Evolutionary conservation across 1,140 invertebrate genomes (phyloP).

Genomic region (Ceratina calcarata): DNA sequence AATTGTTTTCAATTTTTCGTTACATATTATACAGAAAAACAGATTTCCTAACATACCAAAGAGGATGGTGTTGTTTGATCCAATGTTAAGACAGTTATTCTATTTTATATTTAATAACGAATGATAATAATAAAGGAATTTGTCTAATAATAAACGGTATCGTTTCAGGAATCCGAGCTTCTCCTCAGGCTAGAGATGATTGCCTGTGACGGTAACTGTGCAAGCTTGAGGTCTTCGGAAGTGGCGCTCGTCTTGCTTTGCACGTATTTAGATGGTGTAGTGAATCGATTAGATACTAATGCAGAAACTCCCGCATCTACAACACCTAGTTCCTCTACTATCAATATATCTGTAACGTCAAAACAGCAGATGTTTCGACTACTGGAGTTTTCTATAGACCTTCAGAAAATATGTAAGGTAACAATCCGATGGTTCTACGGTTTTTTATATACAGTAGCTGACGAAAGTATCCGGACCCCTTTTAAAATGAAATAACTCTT

Average conservation of each 20-base stretch:
- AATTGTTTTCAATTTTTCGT: too few relatives aligned
- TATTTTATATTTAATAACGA: too few relatives aligned
- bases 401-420: conserved; percentile 84
- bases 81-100: too few relatives aligned
- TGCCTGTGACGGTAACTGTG: conserved; percentile 85
- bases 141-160: neutral
- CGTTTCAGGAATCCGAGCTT: conserved; percentile 81
- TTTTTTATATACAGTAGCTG: neutral
- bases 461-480: too few relatives aligned
- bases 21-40: too few relatives aligned
- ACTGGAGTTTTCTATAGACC: conserved; percentile 82
- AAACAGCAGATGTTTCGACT: conserved; percentile 78
- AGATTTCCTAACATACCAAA: too few relatives aligned
- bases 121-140: neutral
- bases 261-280: conserved; percentile 82
- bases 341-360: conserved; percentile 53
- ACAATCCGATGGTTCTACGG: conserved; percentile 19
- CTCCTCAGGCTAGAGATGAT: conserved; percentile 86
- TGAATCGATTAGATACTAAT: conserved; percentile 69
- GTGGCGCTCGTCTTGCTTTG: conserved; percentile 87
- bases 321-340: conserved; percentile 58
- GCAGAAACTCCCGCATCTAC: conserved; percentile 42
- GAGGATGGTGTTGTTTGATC: too few relatives aligned
- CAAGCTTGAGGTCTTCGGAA: conserved; percentile 84
- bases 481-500: too few relatives aligned